A percentile compares a stretch with the other conserved stretches of the same genome.
Conservation (phyloP, 2,888 invertebrate genomes). For the Horisme vitalbata region DNA sequence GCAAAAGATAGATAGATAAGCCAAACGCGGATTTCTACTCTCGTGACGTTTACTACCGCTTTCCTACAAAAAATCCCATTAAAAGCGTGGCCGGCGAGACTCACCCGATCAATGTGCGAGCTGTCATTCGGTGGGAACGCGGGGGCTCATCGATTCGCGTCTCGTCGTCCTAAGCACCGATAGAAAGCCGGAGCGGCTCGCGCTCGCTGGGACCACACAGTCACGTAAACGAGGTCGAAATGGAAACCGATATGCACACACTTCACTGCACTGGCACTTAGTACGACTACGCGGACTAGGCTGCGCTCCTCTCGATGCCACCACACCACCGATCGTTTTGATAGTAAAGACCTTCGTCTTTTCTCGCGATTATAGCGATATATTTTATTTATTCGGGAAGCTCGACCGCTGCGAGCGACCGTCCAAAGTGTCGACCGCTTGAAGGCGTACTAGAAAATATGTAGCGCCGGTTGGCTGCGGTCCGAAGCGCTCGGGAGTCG, state of each 20-base stretch:
- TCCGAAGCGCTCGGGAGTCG: slow-evolving; percentile 51
- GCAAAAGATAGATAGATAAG: slow-evolving; percentile 15
- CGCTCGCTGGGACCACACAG: slow-evolving; percentile 53
- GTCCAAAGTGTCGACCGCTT: slow-evolving; percentile 60
- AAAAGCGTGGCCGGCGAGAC: slow-evolving; percentile 36
- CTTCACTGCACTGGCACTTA: slow-evolving; percentile 48
- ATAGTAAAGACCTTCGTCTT: slow-evolving; percentile 33
- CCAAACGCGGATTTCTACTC: slow-evolving; percentile 17
- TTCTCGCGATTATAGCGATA: slow-evolving; percentile 41
- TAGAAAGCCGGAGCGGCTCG: slow-evolving; percentile 58
- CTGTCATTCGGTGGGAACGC: slow-evolving; percentile 60
- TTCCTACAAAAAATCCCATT: slow-evolving; percentile 16
- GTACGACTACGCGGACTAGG: slow-evolving; percentile 25
- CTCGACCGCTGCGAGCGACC: slow-evolving; percentile 52
- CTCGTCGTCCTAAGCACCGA: slow-evolving; percentile 49
- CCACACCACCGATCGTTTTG: slow-evolving; percentile 29
- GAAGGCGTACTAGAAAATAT: slow-evolving; percentile 76
- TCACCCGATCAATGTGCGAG: slow-evolving; percentile 77
- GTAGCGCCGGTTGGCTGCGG: slow-evolving; percentile 73
- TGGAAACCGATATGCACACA: slow-evolving; percentile 55
- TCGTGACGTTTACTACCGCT: slow-evolving; percentile 2
- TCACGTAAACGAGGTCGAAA: slow-evolving; percentile 69
- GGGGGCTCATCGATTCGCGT: slow-evolving; percentile 62
- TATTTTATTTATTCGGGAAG: slow-evolving; percentile 38
- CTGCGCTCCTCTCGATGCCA: slow-evolving; percentile 8